Evolutionary conservation across 2,888 invertebrate species (phyloP).

Genomic region (Notodonta dromedarius): DNA sequence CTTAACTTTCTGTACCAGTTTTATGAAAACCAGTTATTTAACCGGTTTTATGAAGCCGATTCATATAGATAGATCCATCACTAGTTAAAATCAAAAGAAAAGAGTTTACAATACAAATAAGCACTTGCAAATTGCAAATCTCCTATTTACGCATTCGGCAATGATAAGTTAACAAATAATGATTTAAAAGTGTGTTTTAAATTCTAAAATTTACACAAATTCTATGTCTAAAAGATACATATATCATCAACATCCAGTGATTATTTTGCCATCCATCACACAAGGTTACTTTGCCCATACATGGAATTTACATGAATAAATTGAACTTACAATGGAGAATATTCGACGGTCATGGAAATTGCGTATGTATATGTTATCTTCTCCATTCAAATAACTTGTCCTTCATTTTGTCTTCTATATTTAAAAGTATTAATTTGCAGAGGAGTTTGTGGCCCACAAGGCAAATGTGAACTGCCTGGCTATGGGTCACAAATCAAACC

Average conservation of each 20-base stretch:
- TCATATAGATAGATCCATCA: too few relatives aligned
- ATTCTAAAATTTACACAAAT: neutral
- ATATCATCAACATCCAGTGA: neutral
- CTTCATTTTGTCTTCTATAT: neutral
- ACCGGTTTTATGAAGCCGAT: too few relatives aligned
- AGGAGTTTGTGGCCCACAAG: conserved; percentile 94
- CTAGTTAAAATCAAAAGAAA: conserved; percentile 3
- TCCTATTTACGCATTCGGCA: neutral
- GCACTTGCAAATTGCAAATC: conserved; percentile 20
- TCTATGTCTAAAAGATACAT: neutral
- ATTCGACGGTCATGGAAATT: conserved; percentile 92
- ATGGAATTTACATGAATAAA: conserved; percentile 49
- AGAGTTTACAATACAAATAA: conserved; percentile 18
- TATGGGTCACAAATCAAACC: conserved; percentile 95
- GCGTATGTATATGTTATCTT: conserved; percentile 84
- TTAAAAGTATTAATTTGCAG: conserved; percentile 71
- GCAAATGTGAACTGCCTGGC: conserved; percentile 95
- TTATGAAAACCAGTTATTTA: too few relatives aligned
- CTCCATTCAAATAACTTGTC: neutral
- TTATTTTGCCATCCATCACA: conserved; percentile 17
- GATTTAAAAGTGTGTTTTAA: neutral
- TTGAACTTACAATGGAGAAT: conserved; percentile 69
- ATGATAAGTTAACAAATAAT: conserved; percentile 5
- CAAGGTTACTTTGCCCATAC: conserved; percentile 48
- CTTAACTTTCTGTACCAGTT: too few relatives aligned